Percentiles rank a stretch among this genome's conserved stretches.
Conservation (phyloP, 2,113 vertebrate species). For the Cisticola juncidis region DNA sequence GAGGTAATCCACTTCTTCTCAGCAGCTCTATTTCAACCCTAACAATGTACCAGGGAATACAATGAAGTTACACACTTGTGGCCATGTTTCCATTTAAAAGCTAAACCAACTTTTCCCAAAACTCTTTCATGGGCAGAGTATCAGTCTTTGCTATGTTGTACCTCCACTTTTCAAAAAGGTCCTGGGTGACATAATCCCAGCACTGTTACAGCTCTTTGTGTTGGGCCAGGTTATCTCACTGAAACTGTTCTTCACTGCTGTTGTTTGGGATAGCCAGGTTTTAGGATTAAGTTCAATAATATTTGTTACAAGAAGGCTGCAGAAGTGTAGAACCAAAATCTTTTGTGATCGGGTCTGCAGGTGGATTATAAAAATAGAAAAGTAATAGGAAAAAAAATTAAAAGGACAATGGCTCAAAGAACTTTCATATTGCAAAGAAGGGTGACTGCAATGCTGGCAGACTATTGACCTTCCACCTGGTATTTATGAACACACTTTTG, state of each 20-base stretch:
- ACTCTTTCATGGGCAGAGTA: neutral
- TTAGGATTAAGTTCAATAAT: neutral
- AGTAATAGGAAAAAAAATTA: neutral
- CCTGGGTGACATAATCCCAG: neutral
- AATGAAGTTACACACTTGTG: neutral
- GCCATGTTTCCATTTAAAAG: neutral
- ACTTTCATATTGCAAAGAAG: neutral
- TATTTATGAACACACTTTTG: neutral
- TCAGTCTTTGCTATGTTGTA: neutral
- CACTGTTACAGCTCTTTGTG: neutral
- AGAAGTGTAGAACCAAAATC: neutral
- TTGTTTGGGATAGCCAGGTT: neutral
- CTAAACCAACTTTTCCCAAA: neutral
- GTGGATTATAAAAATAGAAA: neutral
- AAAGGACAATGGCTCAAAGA: neutral
- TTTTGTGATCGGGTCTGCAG: neutral
- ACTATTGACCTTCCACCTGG: neutral
- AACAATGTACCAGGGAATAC: neutral
- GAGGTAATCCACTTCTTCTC: neutral
- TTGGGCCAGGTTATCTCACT: neutral
- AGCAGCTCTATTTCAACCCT: neutral
- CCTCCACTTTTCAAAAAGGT: neutral
- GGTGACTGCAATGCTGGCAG: neutral
- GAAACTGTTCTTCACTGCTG: neutral
- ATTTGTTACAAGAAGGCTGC: neutral